A percentile compares a stretch with the other conserved stretches of the same genome.
Evolutionary conservation across 2,888 invertebrate species (phyloP).

Genomic region (Meiosimyza decipiens): DNA sequence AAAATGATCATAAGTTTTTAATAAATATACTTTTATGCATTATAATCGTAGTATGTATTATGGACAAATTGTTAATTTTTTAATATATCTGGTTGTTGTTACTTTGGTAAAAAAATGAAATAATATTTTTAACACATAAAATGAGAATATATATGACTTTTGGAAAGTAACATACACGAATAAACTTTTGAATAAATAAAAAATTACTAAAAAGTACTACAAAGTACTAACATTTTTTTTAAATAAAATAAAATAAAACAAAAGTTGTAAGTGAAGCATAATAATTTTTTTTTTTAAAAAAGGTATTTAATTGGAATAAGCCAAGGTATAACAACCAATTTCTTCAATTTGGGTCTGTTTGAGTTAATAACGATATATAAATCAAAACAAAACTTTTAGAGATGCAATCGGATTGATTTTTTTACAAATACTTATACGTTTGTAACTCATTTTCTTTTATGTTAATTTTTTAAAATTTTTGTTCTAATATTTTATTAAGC

Average conservation of each 20-base stretch:
- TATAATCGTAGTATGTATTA: constrained; percentile 47
- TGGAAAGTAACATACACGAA: no score
- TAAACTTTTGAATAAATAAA: no score
- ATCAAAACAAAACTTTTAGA: not conserved
- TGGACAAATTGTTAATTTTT: constrained; percentile 50
- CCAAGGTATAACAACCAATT: no score
- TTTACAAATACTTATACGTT: constrained; percentile 13
- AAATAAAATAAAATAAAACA: no score
- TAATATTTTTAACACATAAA: not conserved
- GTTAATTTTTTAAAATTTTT: not conserved
- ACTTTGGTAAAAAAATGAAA: constrained; percentile 27
- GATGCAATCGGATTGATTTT: not conserved
- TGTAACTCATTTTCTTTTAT: not conserved
- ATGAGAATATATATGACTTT: not conserved
- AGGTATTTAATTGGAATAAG: no score
- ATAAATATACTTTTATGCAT: constrained; percentile 27
- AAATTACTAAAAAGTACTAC: no score
- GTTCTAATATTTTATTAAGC: constrained; percentile 16
- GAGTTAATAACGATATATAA: not conserved
- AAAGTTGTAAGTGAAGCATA: no score
- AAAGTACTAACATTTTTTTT: no score
- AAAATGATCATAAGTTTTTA: constrained; percentile 13
- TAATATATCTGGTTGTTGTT: constrained; percentile 44
- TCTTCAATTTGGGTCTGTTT: not conserved
- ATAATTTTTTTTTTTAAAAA: no score